Base-by-base conservation (phyloP, 2,888 invertebrate species). In the Tipula lateralis region DNA sequence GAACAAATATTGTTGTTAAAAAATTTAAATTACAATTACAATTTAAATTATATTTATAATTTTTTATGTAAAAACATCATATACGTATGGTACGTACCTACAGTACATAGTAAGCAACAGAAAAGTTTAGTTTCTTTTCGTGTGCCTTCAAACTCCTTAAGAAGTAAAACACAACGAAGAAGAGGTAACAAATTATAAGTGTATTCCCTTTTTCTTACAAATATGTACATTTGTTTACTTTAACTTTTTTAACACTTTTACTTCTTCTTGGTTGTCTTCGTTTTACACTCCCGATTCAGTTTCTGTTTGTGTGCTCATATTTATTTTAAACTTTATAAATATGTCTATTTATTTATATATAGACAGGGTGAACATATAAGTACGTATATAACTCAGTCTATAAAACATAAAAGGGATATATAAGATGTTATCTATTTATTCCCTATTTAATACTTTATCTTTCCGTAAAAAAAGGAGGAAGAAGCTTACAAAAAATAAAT, bases 1-100 rank as follows among this genome's bases (percentile, higher is more conserved):
- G 24, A 66, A 66, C 66, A 66, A 66, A 66, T 66, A 66, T 66
- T 66, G 66, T 24, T 66, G 66, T 66, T 66, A 66, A 24, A 66
- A n/a, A 66, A 66, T 66, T 66, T 66, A 66, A 66, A 66, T 66
- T 66, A 66, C 66, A 66, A 66, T n/a, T n/a, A n/a, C n/a, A n/a
- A n/a, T n/a, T n/a, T n/a, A n/a, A n/a, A n/a, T n/a, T n/a, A n/a
- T n/a, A 66, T 66, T 19, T 24, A 24, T n/a, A n/a, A 24, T 66
- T 66, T 66, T 24, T 50, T 50, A 9, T 19, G 9, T 66, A 19
- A 9, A 39, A 9, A 24, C 9, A 66, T 1, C 9, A 24, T 50
- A 50, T 50, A 44, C 44, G 16, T n/a, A n/a, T 7, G n/a, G 9
- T 9, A 66, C 66, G n/a, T 24, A 6, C 7, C 66, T 24, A 36